Evolutionary conservation across 2,113 vertebrate species (phyloP), one percentile per base, ranked within the genome.

Genomic region (Dipodomys spectabilis): DNA sequence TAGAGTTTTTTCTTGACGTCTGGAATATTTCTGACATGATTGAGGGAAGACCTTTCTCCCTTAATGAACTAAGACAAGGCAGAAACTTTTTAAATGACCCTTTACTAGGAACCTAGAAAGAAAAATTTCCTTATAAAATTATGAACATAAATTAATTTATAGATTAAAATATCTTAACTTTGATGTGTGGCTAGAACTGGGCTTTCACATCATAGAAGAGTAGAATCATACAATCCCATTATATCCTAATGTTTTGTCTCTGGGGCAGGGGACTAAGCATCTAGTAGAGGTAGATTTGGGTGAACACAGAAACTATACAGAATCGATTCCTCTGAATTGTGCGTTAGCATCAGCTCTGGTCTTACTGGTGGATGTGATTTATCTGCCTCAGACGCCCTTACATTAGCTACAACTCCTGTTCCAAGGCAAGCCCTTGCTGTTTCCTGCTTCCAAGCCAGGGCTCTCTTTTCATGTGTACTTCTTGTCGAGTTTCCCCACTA

Each of bases 1-100:
- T 15, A 80, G 72, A 20, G 25, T 22, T 67, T 20, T 91, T 60
- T 80, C 32, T 45, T 20, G 6, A 16, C 67, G 80, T 83, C 78
- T 57, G 87, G 65, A 72, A 69, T 84, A 91, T 67, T 96, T 57
- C 44, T 88, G 32, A 77, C 5, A 16, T 22, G 13, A 65, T 18
- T 80, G 2, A 16, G 80, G n/a, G 49, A 60, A 90, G 49, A 79
- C 57, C 20, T 74, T 57, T 77, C 23, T 20, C 23, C 0, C n/a
- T 77, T 77, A 74, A 28, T 30, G 32, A 86, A 57, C 64, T 87
- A 94, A 74, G 72, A 86, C 39, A 86, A 81, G 39, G 35, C 19
- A 82, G 35, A 72, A 35, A 64, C 15, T 71, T 90, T 53, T 74
- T 62, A 28, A 75, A 35, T 28, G 25, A 18, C 3, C 88, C 30